Evolutionary conservation across 2,888 invertebrate genomes (phyloP).

Genomic region (Phaedon cochleariae): DNA sequence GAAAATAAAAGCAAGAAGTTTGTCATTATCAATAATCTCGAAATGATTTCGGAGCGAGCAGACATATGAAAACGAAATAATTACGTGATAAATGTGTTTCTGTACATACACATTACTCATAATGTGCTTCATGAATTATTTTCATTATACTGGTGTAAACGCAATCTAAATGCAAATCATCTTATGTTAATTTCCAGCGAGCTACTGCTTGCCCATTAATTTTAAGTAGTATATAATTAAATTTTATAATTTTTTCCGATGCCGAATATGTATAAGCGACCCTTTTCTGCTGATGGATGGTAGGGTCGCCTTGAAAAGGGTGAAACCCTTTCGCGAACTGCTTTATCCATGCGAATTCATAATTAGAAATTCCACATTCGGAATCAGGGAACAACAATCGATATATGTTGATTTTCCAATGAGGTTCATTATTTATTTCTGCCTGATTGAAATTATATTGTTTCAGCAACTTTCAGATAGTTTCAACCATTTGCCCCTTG

Average conservation of each 20-base stretch:
- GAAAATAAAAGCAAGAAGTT: not conserved
- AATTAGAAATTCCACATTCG: constrained; percentile 56
- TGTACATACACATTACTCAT: constrained; percentile 57
- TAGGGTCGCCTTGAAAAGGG: constrained; percentile 39
- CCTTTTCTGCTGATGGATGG: constrained; percentile 29
- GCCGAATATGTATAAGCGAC: constrained; percentile 58
- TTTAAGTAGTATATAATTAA: constrained; percentile 77
- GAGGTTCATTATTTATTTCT: no score
- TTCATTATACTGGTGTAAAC: constrained; percentile 63
- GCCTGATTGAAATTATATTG: no score
- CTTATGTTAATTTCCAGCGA: constrained; percentile 61
- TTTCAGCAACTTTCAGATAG: no score
- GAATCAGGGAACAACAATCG: not conserved
- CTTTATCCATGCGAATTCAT: constrained; percentile 58
- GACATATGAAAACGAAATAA: constrained; percentile 49
- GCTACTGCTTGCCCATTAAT: constrained; percentile 68
- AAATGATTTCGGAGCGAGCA: constrained; percentile 39
- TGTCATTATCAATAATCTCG: constrained; percentile 31
- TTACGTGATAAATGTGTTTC: constrained; percentile 57
- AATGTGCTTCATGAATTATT: constrained; percentile 61
- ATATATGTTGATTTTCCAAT: not conserved
- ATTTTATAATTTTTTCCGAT: constrained; percentile 64
- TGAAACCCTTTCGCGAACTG: constrained; percentile 47
- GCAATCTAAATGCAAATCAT: constrained; percentile 65
- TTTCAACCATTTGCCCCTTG: no score